Conservation (phyloP, 2,113 vertebrate species). For the Leucoraja erinaceus region DNA sequence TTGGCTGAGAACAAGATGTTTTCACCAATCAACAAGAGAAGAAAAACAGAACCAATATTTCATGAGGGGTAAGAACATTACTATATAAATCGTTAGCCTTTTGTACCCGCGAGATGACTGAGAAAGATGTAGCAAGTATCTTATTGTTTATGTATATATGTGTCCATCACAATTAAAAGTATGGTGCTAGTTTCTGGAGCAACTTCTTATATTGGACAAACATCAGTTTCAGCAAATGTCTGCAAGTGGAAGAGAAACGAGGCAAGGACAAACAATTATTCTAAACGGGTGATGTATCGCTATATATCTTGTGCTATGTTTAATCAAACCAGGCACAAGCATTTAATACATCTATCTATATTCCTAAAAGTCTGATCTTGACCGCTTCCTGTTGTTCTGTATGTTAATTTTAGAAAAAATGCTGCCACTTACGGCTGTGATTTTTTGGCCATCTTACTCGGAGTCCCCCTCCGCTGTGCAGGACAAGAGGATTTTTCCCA, state of each 20-base stretch:
- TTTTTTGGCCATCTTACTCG: too few species aligned
- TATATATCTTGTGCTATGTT: background rate
- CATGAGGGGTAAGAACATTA: slow-evolving; percentile 67
- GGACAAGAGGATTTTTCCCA: too few species aligned
- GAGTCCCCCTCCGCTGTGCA: too few species aligned
- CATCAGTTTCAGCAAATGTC: background rate
- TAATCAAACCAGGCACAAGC: background rate
- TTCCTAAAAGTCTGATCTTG: too few species aligned
- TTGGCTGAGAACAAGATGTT: slow-evolving; percentile 84
- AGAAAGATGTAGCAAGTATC: background rate
- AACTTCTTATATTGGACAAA: background rate
- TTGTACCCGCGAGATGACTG: background rate
- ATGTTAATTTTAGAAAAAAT: too few species aligned
- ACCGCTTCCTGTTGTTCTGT: too few species aligned
- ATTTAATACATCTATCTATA: background rate
- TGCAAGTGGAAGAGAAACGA: background rate
- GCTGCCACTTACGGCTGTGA: too few species aligned
- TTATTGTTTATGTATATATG: background rate
- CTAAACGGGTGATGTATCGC: background rate
- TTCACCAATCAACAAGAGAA: slow-evolving; percentile 73
- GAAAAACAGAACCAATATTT: slow-evolving; percentile 69
- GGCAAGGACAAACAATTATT: background rate
- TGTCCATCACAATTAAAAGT: background rate
- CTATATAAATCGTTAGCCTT: background rate
- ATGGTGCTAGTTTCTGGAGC: background rate